Conservation (phyloP, 2,888 invertebrate species). For the Germaria angustata region DNA sequence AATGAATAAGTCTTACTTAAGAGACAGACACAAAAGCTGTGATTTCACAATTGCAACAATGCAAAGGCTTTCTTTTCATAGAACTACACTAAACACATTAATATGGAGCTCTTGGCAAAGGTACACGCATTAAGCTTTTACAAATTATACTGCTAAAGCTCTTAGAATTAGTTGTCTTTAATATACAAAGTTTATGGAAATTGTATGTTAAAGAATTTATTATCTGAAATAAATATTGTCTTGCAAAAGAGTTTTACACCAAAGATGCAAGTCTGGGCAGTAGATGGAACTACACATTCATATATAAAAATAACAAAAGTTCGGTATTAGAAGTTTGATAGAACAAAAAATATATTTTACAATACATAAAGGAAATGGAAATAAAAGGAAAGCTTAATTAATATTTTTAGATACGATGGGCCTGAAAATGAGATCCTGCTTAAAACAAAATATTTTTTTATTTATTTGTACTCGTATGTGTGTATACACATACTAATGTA, state of each 20-base stretch:
- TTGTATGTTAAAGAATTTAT: conserved; percentile 71
- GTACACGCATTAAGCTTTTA: conserved; percentile 42
- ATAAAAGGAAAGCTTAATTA: conserved; percentile 1
- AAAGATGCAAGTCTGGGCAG: conserved; percentile 80
- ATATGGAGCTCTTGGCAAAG: neutral
- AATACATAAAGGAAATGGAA: neutral
- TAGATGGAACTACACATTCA: conserved; percentile 78
- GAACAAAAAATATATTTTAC: neutral
- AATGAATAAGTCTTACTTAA: neutral
- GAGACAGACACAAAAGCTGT: conserved; percentile 62
- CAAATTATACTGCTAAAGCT: conserved; percentile 26
- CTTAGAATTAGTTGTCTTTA: conserved; percentile 68
- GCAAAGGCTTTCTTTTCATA: conserved; percentile 36
- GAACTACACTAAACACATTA: conserved; percentile 24
- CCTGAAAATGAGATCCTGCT: conserved; percentile 29
- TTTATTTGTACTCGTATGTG: neutral
- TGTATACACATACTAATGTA: neutral
- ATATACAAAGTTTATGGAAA: conserved; percentile 69
- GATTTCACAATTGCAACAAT: neutral
- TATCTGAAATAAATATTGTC: conserved; percentile 39
- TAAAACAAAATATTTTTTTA: conserved; percentile 27
- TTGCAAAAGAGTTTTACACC: conserved; percentile 60
- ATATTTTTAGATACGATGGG: neutral
- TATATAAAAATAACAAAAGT: conserved; percentile 16
- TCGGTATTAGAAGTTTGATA: neutral